Evolutionary conservation across 2,888 invertebrate genomes (phyloP), one percentile per base, ranked within the genome.

Genomic region (Aphidius colemani): DNA sequence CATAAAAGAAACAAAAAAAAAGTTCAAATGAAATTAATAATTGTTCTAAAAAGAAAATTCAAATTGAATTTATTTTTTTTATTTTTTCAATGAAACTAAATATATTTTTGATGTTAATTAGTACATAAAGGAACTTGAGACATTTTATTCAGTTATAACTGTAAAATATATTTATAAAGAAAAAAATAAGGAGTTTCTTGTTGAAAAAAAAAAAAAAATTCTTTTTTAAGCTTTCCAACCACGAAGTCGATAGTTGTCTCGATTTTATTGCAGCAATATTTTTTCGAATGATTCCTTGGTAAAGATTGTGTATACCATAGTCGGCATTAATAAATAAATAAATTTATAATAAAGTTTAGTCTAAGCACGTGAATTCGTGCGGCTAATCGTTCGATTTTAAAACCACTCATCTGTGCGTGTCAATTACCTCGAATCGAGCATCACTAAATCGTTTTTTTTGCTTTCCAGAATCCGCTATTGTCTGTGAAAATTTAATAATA

Each of bases 341-440:
- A 30, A 50, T 51, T 30, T 30, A 30, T 44, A 44, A 7, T 7
- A 8, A 45, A 41, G 43, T 55, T 5, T 30, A 61, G 11, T 48
- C 55, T 13, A 40, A 48, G 48, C 55, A 61, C 61, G 61, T 53
- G 59, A 50, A 62, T 64, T 59, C 64, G 64, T 63, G 61, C 63
- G 64, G 60, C 65, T 66, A 66, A 69, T 66, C 65, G 66, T 68
- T 69, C 64, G 66, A 66, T 69, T 68, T 44, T 68, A 50, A 59
- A 66, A 46, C 61, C 53, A 65, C 50, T 65, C 63, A 61, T 65
- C 60, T 67, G 53, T 53, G 67, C 64, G 64, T 65, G 63, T 44
- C 65, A 61, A 45, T 53, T 44, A n/a, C 7, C 49, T 43, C n/a
- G 48, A 56, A 30, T 30, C 30, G 5, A 30, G 30, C 30, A 30